Percentiles rank a stretch among this genome's conserved stretches.
Evolutionary conservation across 2,888 invertebrate species (phyloP).

Genomic region (Melanotus villosus): DNA sequence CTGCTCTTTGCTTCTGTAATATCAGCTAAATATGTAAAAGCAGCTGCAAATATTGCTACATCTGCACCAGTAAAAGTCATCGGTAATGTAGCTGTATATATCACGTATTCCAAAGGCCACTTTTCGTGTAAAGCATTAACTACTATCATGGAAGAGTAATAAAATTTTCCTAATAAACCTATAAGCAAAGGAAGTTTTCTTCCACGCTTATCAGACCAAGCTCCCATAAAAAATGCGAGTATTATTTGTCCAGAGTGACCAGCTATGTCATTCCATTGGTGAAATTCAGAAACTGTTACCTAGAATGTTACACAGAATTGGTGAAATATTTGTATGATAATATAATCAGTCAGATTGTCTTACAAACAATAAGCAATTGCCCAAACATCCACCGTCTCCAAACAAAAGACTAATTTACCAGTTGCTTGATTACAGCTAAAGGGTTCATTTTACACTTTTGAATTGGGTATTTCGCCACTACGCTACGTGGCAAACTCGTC

Average conservation of each 20-base stretch:
- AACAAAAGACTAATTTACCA: no score
- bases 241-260: constrained; percentile 82
- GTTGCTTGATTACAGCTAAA: no score
- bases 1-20: constrained; percentile 78
- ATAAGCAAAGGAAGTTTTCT: constrained; percentile 81
- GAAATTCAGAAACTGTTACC: constrained; percentile 82
- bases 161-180: constrained; percentile 81
- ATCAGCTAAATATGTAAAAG: constrained; percentile 87
- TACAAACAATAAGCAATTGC: no score
- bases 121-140: constrained; percentile 72
- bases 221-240: constrained; percentile 84
- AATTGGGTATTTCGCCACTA: no score
- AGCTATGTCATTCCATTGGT: constrained; percentile 84
- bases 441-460: no score
- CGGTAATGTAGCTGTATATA: constrained; percentile 83
- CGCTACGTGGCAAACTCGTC: no score
- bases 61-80: constrained; percentile 85
- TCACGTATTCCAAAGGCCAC: constrained; percentile 83
- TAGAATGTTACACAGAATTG: constrained; percentile 65
- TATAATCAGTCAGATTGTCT: no score
- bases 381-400: no score
- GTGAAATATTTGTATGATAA: no score
- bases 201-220: constrained; percentile 87
- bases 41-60: constrained; percentile 84
- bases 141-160: constrained; percentile 82